These are phyloP conservation scores for Sarcophaga caerulescens DNA, from an alignment of 2,888 invertebrate genomes.

Conservation along the genomic window DNA sequence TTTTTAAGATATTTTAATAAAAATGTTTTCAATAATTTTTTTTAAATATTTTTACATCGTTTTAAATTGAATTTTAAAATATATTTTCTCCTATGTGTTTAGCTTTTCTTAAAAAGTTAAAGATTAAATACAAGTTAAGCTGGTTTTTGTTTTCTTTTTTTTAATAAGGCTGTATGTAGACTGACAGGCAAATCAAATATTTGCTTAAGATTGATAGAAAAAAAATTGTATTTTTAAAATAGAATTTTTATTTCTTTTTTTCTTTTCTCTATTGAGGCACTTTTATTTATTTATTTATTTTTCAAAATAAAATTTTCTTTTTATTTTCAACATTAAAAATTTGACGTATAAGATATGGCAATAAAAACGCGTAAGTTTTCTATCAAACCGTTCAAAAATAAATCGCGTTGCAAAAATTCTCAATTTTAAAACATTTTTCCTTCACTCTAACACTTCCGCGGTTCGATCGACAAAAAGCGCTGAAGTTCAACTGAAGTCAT, in stretches of 20 bases:
- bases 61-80: background rate
- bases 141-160: background rate
- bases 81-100: background rate
- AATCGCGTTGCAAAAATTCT: constrained; percentile 51
- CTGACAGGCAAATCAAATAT: background rate
- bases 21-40: background rate
- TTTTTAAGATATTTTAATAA: background rate
- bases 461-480: constrained; percentile 77
- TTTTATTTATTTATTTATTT: constrained; percentile 43
- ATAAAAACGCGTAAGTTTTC: constrained; percentile 18
- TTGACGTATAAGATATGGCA: constrained; percentile 60
- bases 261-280: constrained; percentile 50
- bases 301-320: constrained; percentile 14
- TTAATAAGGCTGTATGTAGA: constrained; percentile 30
- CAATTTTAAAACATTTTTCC: constrained; percentile 36
- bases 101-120: background rate
- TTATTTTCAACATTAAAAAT: constrained; percentile 1
- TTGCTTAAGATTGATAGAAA: constrained; percentile 7
- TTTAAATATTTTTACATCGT: no score
- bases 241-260: constrained; percentile 1
- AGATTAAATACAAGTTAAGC: constrained; percentile 23
- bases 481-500: constrained; percentile 77
- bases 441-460: constrained; percentile 65
- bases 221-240: background rate
- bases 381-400: constrained; percentile 38